Percentiles rank a stretch among this genome's conserved stretches.
Conservation (phyloP, 1,140 invertebrate species). For the Gerris buenoi region DNA sequence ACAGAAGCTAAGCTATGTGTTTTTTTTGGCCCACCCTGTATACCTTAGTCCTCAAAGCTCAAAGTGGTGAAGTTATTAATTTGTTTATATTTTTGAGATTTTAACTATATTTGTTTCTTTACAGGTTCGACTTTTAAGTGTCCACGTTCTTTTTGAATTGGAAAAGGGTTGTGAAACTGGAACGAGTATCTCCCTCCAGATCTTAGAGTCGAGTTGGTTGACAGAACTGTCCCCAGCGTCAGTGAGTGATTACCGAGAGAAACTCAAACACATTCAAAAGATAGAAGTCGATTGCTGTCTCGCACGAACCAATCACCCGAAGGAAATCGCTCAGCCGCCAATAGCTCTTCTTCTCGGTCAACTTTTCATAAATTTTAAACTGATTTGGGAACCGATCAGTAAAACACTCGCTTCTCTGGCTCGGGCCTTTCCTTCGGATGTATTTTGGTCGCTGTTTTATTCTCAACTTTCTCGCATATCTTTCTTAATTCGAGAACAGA, state of each 20-base stretch:
- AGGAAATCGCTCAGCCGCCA: not conserved
- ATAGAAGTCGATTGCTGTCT: constrained; percentile 33
- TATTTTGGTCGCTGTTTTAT: constrained; percentile 66
- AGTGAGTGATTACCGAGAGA: constrained; percentile 61
- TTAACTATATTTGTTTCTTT: constrained; percentile 27
- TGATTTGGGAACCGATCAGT: constrained; percentile 70
- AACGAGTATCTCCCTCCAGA: constrained; percentile 4
- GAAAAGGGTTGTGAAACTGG: constrained; percentile 33
- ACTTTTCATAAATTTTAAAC: constrained; percentile 64
- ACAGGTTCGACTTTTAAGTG: constrained; percentile 46
- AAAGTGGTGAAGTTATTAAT: no score
- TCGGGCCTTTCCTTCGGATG: constrained; percentile 39
- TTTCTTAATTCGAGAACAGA: not conserved
- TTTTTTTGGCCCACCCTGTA: no score
- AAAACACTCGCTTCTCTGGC: constrained; percentile 59
- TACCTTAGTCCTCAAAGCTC: no score
- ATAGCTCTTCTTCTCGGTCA: not conserved
- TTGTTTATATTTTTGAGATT: no score
- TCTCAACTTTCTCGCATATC: constrained; percentile 34
- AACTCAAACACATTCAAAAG: constrained; percentile 54
- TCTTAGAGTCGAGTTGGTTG: constrained; percentile 50
- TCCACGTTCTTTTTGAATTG: constrained; percentile 57
- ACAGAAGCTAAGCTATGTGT: no score
- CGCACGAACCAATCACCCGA: not conserved
- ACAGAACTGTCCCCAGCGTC: constrained; percentile 48